These are phyloP conservation scores for Druceiella hillmani DNA, from an alignment of 2,888 invertebrate species.

Conservation along the genomic window DNA sequence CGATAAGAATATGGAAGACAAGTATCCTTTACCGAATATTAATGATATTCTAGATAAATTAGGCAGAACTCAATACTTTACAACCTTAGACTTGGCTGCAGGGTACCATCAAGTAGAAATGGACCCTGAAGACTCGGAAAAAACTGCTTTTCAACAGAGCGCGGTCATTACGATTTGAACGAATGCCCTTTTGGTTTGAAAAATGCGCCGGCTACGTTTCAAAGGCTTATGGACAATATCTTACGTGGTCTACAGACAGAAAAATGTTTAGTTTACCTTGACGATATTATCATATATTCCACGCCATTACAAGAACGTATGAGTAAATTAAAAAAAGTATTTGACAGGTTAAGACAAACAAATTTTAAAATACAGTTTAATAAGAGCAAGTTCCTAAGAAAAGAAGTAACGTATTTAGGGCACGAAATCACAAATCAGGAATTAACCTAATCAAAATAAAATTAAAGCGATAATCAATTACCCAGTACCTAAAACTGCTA, in stretches of 20 bases:
- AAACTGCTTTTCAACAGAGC: too few relatives aligned
- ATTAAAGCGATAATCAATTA: too few relatives aligned
- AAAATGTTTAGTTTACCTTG: constrained; percentile 24
- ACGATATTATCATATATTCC: constrained; percentile 25
- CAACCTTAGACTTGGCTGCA: too few relatives aligned
- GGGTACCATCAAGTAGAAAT: too few relatives aligned
- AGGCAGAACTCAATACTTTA: too few relatives aligned
- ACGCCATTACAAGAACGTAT: constrained; percentile 20
- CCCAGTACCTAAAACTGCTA: too few relatives aligned
- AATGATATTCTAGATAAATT: too few relatives aligned
- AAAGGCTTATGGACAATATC: constrained; percentile 28
- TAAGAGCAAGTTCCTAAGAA: constrained; percentile 24
- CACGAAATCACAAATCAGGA: too few relatives aligned
- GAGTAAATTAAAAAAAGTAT: constrained; percentile 15
- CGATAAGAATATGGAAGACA: too few relatives aligned
- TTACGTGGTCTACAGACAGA: constrained; percentile 22
- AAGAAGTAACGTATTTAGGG: constrained; percentile 26
- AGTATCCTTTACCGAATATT: too few relatives aligned
- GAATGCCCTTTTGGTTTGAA: constrained; percentile 29
- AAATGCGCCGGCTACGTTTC: constrained; percentile 29
- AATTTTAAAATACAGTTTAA: constrained; percentile 23
- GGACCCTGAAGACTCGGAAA: too few relatives aligned
- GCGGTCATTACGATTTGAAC: constrained; percentile 28
- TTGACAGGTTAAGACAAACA: constrained; percentile 15
- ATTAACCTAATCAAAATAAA: too few relatives aligned